Evolutionary conservation across 2,113 vertebrate genomes (phyloP).

Genomic region (Podocnemis expansa): DNA sequence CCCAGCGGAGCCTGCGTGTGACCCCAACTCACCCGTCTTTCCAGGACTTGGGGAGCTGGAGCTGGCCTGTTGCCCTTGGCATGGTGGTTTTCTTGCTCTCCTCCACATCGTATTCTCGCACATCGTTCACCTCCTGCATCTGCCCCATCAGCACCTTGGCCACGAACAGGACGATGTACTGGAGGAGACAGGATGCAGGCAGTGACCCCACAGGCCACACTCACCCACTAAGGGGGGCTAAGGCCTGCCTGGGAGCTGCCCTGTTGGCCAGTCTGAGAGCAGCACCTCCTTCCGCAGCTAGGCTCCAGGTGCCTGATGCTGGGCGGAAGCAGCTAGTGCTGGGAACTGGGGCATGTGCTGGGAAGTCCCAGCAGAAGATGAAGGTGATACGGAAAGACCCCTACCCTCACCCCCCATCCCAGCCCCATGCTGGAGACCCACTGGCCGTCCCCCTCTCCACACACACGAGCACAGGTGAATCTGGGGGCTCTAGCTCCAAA

Average conservation of each 20-base stretch:
- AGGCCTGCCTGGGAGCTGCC: accelerated
- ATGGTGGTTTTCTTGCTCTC: conserved; percentile 13
- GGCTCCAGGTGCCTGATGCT: no score
- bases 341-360: no score
- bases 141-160: conserved; percentile 90
- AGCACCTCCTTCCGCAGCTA: neutral
- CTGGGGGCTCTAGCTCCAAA: neutral
- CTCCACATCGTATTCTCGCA: conserved; percentile 89
- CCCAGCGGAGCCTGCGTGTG: accelerated
- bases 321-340: neutral
- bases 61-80: neutral
- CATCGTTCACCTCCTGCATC: conserved; percentile 89
- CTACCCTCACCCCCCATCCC: neutral
- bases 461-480: no score
- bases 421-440: neutral
- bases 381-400: neutral
- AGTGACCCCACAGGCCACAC: accelerated
- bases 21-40: conserved; percentile 76
- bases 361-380: neutral
- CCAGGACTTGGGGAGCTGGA: conserved; percentile 16
- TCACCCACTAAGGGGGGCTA: no score
- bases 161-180: conserved; percentile 95
- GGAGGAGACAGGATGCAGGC: neutral
- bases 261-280: neutral
- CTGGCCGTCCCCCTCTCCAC: no score